A percentile compares a stretch with the other conserved stretches of the same genome.
Evolutionary conservation across 2,888 invertebrate species (phyloP).

Genomic region (Sarcophaga variegata): DNA sequence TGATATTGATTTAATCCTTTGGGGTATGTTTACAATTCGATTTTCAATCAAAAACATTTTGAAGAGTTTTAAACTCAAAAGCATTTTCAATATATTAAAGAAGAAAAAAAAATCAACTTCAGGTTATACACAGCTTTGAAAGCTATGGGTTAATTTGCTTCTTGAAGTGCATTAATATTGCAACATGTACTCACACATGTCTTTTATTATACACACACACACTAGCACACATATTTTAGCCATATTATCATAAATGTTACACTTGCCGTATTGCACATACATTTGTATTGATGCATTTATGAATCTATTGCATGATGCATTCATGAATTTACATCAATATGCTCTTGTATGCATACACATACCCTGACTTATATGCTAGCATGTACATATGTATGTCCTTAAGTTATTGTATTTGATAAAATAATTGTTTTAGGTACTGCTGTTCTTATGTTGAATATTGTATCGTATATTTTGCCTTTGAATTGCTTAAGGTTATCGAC

Average conservation of each 20-base stretch:
- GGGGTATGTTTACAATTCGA: background rate
- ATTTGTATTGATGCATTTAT: background rate
- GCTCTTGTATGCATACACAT: background rate
- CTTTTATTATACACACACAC: no score
- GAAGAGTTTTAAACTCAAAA: no score
- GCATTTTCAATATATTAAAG: no score
- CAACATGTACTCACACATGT: no score
- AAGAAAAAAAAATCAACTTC: no score
- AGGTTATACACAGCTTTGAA: no score
- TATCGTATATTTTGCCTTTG: conserved; percentile 13
- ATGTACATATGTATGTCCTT: background rate
- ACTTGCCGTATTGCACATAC: background rate
- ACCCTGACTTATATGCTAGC: background rate
- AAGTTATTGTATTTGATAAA: background rate
- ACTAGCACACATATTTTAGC: no score
- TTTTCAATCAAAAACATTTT: no score
- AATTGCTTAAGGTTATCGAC: background rate
- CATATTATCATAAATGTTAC: no score
- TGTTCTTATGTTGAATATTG: background rate
- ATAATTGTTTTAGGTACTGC: background rate
- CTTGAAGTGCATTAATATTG: no score
- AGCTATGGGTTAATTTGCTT: no score
- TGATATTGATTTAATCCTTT: conserved; percentile 55
- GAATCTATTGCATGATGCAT: background rate
- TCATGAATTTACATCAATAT: background rate